Evolutionary conservation across 2,888 invertebrate species (phyloP), one percentile per base, ranked within the genome.

Genomic region (Pycnomerus fuliginosus): DNA sequence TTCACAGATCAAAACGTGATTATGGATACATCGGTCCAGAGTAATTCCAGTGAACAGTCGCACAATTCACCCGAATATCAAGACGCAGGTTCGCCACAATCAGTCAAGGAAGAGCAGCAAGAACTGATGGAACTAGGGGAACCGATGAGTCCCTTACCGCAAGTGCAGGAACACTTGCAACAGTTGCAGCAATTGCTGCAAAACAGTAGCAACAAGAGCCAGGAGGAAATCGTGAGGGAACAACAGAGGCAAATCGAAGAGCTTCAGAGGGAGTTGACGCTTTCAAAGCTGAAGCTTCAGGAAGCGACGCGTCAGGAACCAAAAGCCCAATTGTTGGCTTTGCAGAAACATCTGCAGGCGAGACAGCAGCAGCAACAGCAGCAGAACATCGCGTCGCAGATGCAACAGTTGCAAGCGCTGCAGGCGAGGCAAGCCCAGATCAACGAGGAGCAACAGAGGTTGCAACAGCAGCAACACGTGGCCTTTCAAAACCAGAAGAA

Each of bases 201-300:
- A 15, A 16, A 32, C 8, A 27, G 31, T 13, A 27, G 33, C 10
- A 51, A 48, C 29, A 59, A 58, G 53, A 54, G 55, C 24, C 61
- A 64, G 30, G 87, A 90, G 61, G 89, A 90, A 58, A 82, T 90
- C 45, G 84, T 91, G 36, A 80, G 83, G 47, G 89, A 90, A 61
- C 93, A 94, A 67, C 85, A 87, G 61, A 81, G 88, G 37, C 86
- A 88, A 70, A 95, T 95, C 56, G 89, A 91, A 62, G 90, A 92
- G 62, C 74, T 94, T 29, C 90, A 93, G 68, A 75, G 90, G 2
- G 88, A 90, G 62, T 66, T 90, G 53, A 85, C 86, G 46, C 81
- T 85, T 52, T 88, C 87, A 1, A 85, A 90, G 48, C 80, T 85
- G 56, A 87, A 89, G 64, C 67, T 89, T 51, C 84, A 87, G 60